Percentiles rank a stretch among this genome's conserved stretches.
phyloP scores from a whole-genome alignment of 2,888 invertebrate species.

The Tachina lurida region DNA sequence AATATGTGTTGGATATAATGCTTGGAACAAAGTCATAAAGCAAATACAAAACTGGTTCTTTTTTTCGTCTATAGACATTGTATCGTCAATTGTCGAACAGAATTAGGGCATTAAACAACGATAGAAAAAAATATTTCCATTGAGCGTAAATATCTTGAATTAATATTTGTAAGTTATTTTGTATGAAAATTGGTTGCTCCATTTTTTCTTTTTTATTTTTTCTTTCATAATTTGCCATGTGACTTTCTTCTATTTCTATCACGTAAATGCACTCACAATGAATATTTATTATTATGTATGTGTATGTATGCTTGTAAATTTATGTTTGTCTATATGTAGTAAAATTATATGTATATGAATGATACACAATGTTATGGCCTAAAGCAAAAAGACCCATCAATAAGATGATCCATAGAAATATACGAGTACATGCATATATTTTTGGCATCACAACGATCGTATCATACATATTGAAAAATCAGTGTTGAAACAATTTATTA shows the following conservation, averaged over 20 bases:
- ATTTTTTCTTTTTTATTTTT: background rate
- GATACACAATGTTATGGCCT: background rate
- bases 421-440: background rate
- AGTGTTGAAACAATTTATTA: background rate
- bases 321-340: background rate
- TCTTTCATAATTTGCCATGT: background rate
- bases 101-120: too few relatives aligned
- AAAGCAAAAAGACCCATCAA: background rate
- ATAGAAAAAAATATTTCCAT: too few relatives aligned
- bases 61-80: too few relatives aligned
- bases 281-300: background rate
- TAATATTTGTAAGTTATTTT: background rate
- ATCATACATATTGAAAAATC: background rate
- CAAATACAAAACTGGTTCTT: too few relatives aligned
- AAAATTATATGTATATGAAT: background rate
- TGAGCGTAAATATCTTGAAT: background rate
- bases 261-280: background rate
- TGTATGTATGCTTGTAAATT: constrained; percentile 1
- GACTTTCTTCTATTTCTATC: background rate
- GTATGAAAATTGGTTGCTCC: background rate
- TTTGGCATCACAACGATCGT: background rate
- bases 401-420: too few relatives aligned
- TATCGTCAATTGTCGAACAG: too few relatives aligned
- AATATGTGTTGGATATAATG: too few relatives aligned
- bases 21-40: too few relatives aligned